Conservation (phyloP, 2,888 invertebrate genomes). For the Abscondita cerata region DNA sequence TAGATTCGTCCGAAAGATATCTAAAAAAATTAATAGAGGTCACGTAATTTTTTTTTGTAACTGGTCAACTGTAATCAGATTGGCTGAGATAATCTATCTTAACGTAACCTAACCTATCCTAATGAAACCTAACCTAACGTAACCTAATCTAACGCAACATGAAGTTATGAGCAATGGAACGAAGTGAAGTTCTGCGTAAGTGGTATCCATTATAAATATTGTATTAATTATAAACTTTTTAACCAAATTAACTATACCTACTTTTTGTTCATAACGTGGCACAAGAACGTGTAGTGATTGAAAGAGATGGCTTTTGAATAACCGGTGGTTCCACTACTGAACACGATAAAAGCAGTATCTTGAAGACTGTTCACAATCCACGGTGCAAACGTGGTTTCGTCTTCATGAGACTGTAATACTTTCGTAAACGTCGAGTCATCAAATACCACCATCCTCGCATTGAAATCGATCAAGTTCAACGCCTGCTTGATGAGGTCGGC, state of each 20-base stretch:
- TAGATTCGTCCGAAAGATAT: too few relatives aligned
- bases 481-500: neutral
- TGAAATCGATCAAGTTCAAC: neutral
- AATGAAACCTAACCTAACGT: too few relatives aligned
- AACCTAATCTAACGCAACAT: too few relatives aligned
- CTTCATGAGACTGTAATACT: neutral
- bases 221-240: neutral
- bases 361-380: conserved; percentile 15
- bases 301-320: conserved; percentile 41
- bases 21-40: too few relatives aligned
- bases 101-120: too few relatives aligned
- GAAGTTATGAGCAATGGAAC: too few relatives aligned
- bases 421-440: neutral
- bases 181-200: too few relatives aligned
- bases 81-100: too few relatives aligned
- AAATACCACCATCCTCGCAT: conserved; percentile 1
- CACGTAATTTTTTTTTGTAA: too few relatives aligned
- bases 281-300: conserved; percentile 32
- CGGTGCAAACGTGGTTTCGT: conserved; percentile 33
- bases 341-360: conserved; percentile 36
- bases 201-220: too few relatives aligned
- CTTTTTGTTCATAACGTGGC: conserved; percentile 12
- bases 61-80: too few relatives aligned
- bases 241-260: neutral
- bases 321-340: conserved; percentile 44